A percentile compares a stretch with the other conserved stretches of the same genome.
phyloP scores from a whole-genome alignment of 2,888 invertebrate species.

The Nysson spinosus region DNA sequence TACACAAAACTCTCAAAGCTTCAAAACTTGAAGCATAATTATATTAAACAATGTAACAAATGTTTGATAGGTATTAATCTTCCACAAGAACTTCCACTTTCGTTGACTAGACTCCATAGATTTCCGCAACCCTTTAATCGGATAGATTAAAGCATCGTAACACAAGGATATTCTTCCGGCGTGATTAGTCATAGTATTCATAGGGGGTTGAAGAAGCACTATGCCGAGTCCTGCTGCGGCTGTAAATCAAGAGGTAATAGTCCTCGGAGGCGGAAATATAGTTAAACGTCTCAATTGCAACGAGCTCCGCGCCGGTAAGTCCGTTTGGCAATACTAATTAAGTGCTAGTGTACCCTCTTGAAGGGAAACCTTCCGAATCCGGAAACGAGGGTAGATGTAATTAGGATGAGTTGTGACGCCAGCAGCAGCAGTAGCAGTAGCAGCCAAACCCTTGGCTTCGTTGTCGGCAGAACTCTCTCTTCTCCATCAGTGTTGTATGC shows the following conservation, averaged over 20 bases:
- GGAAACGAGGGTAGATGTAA: constrained; percentile 73
- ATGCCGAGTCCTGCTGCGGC: constrained; percentile 1
- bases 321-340: constrained; percentile 73
- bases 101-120: not conserved
- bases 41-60: too few relatives aligned
- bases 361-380: constrained; percentile 65
- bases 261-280: constrained; percentile 63
- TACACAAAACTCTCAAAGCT: too few relatives aligned
- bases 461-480: constrained; percentile 34
- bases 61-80: too few relatives aligned
- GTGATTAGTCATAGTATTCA: constrained; percentile 10
- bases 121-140: constrained; percentile 17
- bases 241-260: constrained; percentile 56
- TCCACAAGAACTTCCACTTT: constrained; percentile 4
- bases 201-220: constrained; percentile 11
- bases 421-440: too few relatives aligned
- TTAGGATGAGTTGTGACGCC: constrained; percentile 72
- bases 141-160: constrained; percentile 27
- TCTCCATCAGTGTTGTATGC: not conserved
- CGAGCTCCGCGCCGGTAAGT: constrained; percentile 57
- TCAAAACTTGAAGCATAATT: too few relatives aligned
- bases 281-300: constrained; percentile 68
- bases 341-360: constrained; percentile 65
- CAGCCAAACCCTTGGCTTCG: constrained; percentile 53
- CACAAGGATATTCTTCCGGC: constrained; percentile 12